Base-by-base conservation (phyloP, 2,888 invertebrate genomes). In the Drosophila prostipennis region DNA sequence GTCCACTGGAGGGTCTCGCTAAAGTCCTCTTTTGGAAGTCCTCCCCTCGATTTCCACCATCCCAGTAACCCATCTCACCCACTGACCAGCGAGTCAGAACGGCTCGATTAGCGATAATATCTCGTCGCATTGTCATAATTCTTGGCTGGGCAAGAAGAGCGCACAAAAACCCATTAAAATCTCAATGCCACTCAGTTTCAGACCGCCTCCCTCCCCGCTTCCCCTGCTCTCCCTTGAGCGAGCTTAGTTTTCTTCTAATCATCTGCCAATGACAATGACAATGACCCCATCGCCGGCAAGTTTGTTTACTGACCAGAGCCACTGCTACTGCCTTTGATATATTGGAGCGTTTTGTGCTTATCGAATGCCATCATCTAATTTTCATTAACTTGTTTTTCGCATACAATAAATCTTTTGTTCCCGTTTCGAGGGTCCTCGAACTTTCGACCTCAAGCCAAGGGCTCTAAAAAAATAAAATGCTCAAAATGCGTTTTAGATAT, bases 81-180 rank as follows among this genome's bases (percentile, higher is more conserved):
- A 60, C 36, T 60, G 46, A 16, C 59, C 59, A 58, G 29, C 42
- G 40, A 43, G 40, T 57, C 49, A 48, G 63, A 60, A 34, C 48
- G 52, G 68, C 80, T 76, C 82, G 86, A 86, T 86, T 83, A 86
- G 81, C 80, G 86, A 82, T 82, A 83, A 77, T 83, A 80, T 83
- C 81, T 80, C 80, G 80, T 74, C 80, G 86, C 86, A 82, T 86
- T 86, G 86, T 82, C 86, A 86, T 86, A 82, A 82, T 83, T 82
- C 86, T 82, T 82, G 63, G 70, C 76, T 71, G 73, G 71, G 76
- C 74, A 43, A 32, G 54, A 68, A 23, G 36, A 68, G 54, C 74
- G 74, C 64, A 54, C 37, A 58, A 83, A 85, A 82, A 71, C 57
- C 81, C 83, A 86, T 82, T 82, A 86, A 77, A 82, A 71, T 83